A percentile compares a stretch with the other conserved stretches of the same genome.
phyloP scores from a whole-genome alignment of 2,113 vertebrate species.

The Aegypius monachus region DNA sequence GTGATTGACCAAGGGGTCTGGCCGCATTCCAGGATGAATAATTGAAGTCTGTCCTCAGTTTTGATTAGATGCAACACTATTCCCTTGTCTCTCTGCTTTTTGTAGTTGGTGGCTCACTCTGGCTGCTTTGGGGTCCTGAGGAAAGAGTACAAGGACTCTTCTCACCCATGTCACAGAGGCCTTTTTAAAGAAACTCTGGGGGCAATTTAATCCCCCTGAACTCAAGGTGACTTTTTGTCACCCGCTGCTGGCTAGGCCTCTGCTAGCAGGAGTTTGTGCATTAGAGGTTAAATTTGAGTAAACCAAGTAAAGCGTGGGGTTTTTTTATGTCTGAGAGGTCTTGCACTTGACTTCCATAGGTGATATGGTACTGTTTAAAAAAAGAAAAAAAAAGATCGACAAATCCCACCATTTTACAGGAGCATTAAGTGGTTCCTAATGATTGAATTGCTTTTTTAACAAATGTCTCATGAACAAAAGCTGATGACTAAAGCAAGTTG shows the following conservation, averaged over 20 bases:
- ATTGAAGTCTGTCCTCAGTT: background rate
- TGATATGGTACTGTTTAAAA: background rate
- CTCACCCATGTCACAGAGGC: background rate
- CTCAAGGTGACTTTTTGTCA: background rate
- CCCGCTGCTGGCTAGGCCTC: background rate
- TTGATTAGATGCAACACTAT: background rate
- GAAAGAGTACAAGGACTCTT: background rate
- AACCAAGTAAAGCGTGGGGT: accelerated
- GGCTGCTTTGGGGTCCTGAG: background rate
- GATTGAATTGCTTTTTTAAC: background rate
- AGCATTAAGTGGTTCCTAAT: background rate
- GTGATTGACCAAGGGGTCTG: background rate
- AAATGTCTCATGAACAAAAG: background rate
- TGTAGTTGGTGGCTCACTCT: background rate
- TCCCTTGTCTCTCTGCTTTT: background rate
- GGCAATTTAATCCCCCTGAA: background rate
- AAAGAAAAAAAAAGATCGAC: background rate
- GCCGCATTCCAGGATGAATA: background rate
- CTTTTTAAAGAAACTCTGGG: background rate
- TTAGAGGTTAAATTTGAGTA: background rate
- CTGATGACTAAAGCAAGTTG: background rate
- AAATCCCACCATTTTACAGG: background rate
- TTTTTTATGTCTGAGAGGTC: background rate
- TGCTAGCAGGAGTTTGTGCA: background rate
- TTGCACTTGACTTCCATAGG: background rate